Conservation (phyloP, 2,797 vertebrate genomes). For the Sebastes trivittatus region DNA sequence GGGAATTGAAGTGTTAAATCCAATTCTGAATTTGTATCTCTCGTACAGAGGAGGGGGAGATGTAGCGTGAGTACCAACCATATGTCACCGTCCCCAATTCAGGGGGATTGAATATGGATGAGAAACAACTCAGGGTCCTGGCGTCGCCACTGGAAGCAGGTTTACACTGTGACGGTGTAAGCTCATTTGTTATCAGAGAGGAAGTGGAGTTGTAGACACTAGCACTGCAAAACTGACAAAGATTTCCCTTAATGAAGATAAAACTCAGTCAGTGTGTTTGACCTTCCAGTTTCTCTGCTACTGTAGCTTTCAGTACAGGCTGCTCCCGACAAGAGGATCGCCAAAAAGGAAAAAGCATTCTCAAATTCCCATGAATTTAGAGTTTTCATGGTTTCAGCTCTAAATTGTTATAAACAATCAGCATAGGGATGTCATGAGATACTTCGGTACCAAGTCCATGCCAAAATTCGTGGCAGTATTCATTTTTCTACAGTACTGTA, state of each 20-base stretch:
- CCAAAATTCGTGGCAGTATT: neutral
- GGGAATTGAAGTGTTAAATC: conserved; percentile 86
- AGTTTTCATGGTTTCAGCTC: neutral
- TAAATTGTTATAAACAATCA: neutral
- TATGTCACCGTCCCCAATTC: conserved; percentile 83
- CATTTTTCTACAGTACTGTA: neutral
- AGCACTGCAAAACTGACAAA: conserved; percentile 38
- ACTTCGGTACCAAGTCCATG: neutral
- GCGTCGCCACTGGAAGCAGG: conserved; percentile 47
- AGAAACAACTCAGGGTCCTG: conserved; percentile 66
- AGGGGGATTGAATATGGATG: conserved; percentile 85
- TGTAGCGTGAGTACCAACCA: conserved; percentile 77
- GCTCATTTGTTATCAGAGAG: conserved; percentile 58
- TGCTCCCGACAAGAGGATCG: neutral
- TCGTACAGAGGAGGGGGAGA: conserved; percentile 70
- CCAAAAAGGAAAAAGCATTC: neutral
- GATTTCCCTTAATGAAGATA: conserved; percentile 62
- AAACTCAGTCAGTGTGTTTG: conserved; percentile 31
- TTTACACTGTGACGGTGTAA: conserved; percentile 44
- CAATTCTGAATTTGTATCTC: conserved; percentile 84
- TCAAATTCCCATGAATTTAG: neutral
- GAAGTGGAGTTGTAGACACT: conserved; percentile 47
- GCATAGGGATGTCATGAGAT: neutral
- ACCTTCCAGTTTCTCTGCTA: conserved; percentile 2
- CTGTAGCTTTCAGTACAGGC: neutral